These are phyloP conservation scores for Rostratula benghalensis DNA, from an alignment of 2,113 vertebrate species.

Conservation along the genomic window DNA sequence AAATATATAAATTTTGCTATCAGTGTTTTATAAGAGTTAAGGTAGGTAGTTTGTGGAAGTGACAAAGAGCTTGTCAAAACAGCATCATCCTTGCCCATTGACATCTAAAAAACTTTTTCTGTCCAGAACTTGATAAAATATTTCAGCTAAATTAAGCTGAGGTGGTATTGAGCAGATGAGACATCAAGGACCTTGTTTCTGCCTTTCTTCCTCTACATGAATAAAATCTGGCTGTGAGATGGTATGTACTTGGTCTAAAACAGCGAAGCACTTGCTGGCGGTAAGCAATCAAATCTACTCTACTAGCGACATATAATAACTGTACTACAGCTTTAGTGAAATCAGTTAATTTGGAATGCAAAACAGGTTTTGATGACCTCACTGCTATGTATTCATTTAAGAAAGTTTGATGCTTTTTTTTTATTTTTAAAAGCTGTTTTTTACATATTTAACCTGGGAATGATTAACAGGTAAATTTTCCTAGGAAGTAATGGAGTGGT, in stretches of 20 bases:
- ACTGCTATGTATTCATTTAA: background rate
- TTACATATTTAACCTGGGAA: background rate
- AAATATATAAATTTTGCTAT: background rate
- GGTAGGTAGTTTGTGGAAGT: rapidly evolving
- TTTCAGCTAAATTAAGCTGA: background rate
- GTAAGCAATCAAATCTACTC: background rate
- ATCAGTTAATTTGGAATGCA: background rate
- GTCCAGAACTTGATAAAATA: background rate
- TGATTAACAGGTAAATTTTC: background rate
- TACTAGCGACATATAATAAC: rapidly evolving
- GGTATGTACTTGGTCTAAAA: background rate
- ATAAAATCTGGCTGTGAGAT: background rate
- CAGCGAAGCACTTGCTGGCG: background rate
- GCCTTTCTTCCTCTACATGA: background rate
- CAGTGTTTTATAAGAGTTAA: background rate
- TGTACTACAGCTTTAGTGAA: background rate
- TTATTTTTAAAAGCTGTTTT: background rate
- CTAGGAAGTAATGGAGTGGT: background rate
- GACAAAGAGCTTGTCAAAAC: background rate
- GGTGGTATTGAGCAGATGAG: background rate
- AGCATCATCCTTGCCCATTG: background rate
- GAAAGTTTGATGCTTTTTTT: background rate
- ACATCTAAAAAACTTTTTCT: background rate
- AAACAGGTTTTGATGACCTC: background rate
- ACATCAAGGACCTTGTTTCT: background rate